phyloP scores from a whole-genome alignment of 2,888 invertebrate species.

The Drosophila picticornis region DNA sequence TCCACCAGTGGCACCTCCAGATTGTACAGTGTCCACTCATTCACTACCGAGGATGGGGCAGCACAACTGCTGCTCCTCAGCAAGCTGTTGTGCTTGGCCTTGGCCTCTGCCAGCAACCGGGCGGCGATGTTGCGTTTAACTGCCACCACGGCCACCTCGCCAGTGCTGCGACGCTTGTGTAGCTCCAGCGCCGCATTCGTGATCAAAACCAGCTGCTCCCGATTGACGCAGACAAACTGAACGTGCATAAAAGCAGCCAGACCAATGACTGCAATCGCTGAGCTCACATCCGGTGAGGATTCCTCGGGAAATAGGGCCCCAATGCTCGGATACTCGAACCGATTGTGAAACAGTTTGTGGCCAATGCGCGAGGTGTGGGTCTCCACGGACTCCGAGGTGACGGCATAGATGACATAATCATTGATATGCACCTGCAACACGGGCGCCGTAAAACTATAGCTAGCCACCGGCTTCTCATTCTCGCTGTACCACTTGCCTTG shows the following conservation, averaged over 20 bases:
- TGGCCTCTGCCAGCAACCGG: slow-evolving; percentile 79
- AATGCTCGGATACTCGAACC: slow-evolving; percentile 84
- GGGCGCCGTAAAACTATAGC: slow-evolving; percentile 90
- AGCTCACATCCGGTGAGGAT: slow-evolving; percentile 83
- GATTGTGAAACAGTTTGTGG: slow-evolving; percentile 87
- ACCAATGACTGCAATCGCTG: slow-evolving; percentile 84
- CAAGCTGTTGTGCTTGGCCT: slow-evolving; percentile 82
- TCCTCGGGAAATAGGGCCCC: slow-evolving; percentile 83
- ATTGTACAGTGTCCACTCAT: slow-evolving; percentile 90
- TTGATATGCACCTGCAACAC: slow-evolving; percentile 89
- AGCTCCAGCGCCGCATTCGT: slow-evolving; percentile 78
- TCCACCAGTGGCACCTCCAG: slow-evolving; percentile 88
- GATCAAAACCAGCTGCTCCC: slow-evolving; percentile 82
- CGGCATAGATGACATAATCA: slow-evolving; percentile 89
- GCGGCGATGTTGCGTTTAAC: slow-evolving; percentile 81
- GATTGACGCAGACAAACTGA: slow-evolving; percentile 83
- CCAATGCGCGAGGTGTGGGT: slow-evolving; percentile 90
- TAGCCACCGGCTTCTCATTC: slow-evolving; percentile 87
- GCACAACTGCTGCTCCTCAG: slow-evolving; percentile 64
- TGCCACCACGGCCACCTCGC: slow-evolving; percentile 54
- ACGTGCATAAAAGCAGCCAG: slow-evolving; percentile 83
- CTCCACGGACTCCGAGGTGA: slow-evolving; percentile 91
- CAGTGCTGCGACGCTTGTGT: slow-evolving; percentile 60
- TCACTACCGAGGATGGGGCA: slow-evolving; percentile 63
- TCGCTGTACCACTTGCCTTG: slow-evolving; percentile 85